Evolutionary conservation across 2,797 vertebrate species (phyloP), one percentile per base, ranked within the genome.

Genomic region (Sebastes cheni): DNA sequence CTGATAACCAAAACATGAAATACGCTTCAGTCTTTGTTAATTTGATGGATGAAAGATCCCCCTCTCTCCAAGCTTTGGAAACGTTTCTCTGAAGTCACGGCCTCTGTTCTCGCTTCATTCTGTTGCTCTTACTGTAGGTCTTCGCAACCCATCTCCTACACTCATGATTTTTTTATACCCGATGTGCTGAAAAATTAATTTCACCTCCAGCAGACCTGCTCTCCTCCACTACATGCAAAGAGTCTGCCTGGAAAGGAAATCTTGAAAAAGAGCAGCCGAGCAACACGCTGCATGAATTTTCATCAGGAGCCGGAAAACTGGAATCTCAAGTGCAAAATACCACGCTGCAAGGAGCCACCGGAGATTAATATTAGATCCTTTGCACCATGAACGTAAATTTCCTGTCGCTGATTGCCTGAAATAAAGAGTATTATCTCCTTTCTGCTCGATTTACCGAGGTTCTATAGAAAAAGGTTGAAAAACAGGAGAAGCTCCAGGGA

Each of bases 111-210:
- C 90, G 86, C 88, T 85, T 85, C 85, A 86, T 92, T 91, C 91
- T 91, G 59, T 77, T 75, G 79, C 85, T 77, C 79, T 82, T 86
- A 84, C 32, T 46, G 23, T 39, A 64, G 32, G 75, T 88, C 89
- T 85, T 79, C 77, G 69, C 87, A 89, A 89, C 89, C 93, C 91
- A 90, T 94, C 92, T 92, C 93, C 91, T 86, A 80, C 62, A 83
- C 87, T 95, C 93, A 94, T 94, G 89, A 94, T 89, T 95, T 93
- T 95, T 95, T 96, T 92, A 95, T 95, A 83, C 59, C 77, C 72
- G 2, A 81, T 85, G 89, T 93, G 88, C 87, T 96, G 91, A 95
- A 95, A 95, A 94, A 94, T 95, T 92, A 60, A 95, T 95, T 94
- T 94, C 92, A 92, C 91, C 92, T 94, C 93, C 86, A 95, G 94